Base-by-base conservation (phyloP, 1,140 invertebrate genomes). In the Andrena cerasifolii region DNA sequence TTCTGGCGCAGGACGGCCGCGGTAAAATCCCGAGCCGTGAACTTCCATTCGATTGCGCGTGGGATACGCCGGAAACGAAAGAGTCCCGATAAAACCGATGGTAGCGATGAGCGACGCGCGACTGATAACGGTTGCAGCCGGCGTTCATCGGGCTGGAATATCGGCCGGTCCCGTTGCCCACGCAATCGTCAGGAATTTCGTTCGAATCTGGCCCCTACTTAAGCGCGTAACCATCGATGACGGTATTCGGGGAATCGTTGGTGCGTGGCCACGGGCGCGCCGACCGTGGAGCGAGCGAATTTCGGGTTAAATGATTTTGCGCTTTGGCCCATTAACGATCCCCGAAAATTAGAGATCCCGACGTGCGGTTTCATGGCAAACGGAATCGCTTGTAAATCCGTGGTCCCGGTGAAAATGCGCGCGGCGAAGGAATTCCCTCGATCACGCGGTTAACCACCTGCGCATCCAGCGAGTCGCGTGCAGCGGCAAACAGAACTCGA, bases 1-100 rank as follows among this genome's bases (percentile, higher is more conserved):
- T 65, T 24, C 45, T 21, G 14, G 6, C 24, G 36, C 0, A 10
- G 24, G 58, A 21, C 26, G 70, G n/a, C 45, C 56, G 59, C 45
- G 62, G 43, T 24, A 43, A 62, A 79, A 76, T 68, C 49, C 40
- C 14, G 4, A 0, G 2, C 7, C 56, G 16, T 62, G 61, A 75
- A 79, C 54, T 65, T 68, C 33, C 63, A 36, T 75, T 79, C 63
- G 77, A 79, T 40, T 62, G 78, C 49, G n/a, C 26, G 47, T 28
- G 45, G 14, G 18, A 43, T 53, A 6, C 45, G 3, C 33, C 36
- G 21, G 36, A 24, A 61, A 51, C 28, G 56, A 47, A 43, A 56
- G 71, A 49, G 31, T 54, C 24, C 58, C 40, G 66, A 80, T 72
- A 72, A 72, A 71, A 68, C 28, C 47, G 31, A 68, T 54, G 51